Evolutionary conservation across 2,888 invertebrate species (phyloP), one percentile per base, ranked within the genome.

Genomic region (Xanthorhoe designata): DNA sequence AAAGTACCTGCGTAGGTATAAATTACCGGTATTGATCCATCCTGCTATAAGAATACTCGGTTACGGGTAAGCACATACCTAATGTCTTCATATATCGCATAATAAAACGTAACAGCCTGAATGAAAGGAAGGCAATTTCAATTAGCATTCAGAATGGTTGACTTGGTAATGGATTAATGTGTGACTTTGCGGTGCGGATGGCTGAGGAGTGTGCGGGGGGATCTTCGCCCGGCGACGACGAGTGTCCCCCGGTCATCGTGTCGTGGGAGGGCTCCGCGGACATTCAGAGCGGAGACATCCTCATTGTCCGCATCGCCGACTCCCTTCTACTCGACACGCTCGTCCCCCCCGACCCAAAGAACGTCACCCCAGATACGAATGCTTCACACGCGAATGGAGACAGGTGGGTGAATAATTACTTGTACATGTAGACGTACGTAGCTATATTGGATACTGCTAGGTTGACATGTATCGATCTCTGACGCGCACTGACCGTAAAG

Each of bases 201-300:
- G 82, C 84, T 85, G 91, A 89, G 90, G 92, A 89, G 78, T 92
- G 92, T 71, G 81, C 75, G 65, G 78, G 80, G 59, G 79, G 77
- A 47, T 77, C 78, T 62, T 74, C 72, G 47, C 74, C 73, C 59
- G 78, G 80, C 63, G 93, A 90, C 68, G 93, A 91, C 71, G 94
- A 94, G 73, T 95, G 95, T 76, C 90, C 92, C 73, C 94, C 95
- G 73, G 93, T 94, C 88, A 89, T 94, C 75, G 91, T 94, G 72
- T 95, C 95, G 67, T 96, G 96, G 96, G 95, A 95, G 80, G 96
- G 95, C 54, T 90, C 94, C 67, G 94, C 94, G 42, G 96, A 96
- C 86, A 95, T 96, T 74, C 96, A 96, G 86, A 95, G 95, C 72
- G 96, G 96, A 17, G 96, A 96, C 88, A 95, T 96, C 75, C 94